Conservation (phyloP, 2,113 vertebrate species). For the Dasypus novemcinctus region DNA sequence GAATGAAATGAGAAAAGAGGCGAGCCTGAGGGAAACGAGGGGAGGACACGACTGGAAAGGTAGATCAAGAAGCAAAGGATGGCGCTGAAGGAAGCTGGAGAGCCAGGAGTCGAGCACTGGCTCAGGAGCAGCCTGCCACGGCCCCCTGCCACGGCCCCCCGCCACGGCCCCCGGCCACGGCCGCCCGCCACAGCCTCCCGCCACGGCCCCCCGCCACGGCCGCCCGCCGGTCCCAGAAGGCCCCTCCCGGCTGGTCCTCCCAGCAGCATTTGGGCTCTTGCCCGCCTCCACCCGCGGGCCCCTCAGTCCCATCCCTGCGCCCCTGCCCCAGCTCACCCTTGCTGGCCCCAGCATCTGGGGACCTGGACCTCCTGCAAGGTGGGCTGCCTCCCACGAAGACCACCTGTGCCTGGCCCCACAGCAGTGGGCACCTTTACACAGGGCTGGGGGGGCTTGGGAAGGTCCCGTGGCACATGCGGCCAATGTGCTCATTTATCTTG, state of each 20-base stretch:
- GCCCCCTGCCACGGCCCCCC: no score
- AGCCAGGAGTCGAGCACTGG: no score
- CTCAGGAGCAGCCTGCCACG: no score
- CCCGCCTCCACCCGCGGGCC: no score
- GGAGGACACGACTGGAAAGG: not conserved
- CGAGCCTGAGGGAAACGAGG: no score
- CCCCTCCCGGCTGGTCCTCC: no score
- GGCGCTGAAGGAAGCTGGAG: not conserved
- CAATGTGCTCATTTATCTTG: fast-evolving
- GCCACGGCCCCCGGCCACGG: no score
- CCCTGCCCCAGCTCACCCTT: fast-evolving
- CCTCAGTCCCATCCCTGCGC: fast-evolving
- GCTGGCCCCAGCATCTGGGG: not conserved
- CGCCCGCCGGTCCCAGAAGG: fast-evolving
- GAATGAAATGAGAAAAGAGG: not conserved
- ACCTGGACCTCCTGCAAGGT: fast-evolving
- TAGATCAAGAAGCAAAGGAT: fast-evolving
- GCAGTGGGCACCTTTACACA: fast-evolving
- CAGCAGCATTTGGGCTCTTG: no score
- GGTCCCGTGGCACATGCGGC: fast-evolving
- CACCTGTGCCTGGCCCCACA: not conserved
- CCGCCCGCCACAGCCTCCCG: no score
- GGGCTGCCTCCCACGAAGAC: not conserved
- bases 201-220: no score
- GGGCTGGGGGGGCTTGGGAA: fast-evolving